Percentiles rank a stretch among this genome's conserved stretches.
Evolutionary conservation across 2,888 invertebrate genomes (phyloP).

Genomic region (Eupithecia exiguata): DNA sequence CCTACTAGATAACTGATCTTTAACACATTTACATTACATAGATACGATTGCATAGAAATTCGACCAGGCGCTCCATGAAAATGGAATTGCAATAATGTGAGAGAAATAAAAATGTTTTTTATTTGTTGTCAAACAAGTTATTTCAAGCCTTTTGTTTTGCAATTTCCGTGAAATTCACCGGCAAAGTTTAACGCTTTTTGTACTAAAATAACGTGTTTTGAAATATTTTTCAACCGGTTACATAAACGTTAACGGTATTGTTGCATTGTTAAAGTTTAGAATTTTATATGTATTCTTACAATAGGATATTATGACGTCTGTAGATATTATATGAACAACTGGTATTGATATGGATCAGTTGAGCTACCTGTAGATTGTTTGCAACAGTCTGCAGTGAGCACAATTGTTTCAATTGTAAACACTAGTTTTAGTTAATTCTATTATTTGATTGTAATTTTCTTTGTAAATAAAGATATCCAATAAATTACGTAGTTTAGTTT

Average conservation of each 20-base stretch:
- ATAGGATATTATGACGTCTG: background rate
- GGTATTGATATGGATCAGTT: too few relatives aligned
- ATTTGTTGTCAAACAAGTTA: slow-evolving; percentile 12
- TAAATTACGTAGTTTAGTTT: too few relatives aligned
- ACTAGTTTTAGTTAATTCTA: too few relatives aligned
- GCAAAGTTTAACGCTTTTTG: slow-evolving; percentile 1
- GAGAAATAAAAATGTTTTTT: background rate
- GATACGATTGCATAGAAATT: background rate
- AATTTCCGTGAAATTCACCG: slow-evolving; percentile 16
- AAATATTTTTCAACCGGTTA: slow-evolving; percentile 12
- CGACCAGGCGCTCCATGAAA: background rate
- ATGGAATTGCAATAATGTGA: background rate
- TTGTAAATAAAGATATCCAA: too few relatives aligned
- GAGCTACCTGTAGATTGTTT: too few relatives aligned
- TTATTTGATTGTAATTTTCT: too few relatives aligned
- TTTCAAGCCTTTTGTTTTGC: slow-evolving; percentile 5
- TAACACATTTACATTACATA: background rate
- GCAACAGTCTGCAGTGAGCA: too few relatives aligned
- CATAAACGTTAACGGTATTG: slow-evolving; percentile 9
- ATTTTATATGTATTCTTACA: background rate
- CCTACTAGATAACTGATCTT: background rate
- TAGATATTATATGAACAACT: background rate
- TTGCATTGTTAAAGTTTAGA: slow-evolving; percentile 6
- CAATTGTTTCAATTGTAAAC: too few relatives aligned
- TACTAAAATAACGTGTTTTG: slow-evolving; percentile 13